phyloP scores from a whole-genome alignment of 1,140 invertebrate genomes.

The Trachymyrmex cornetzi region DNA sequence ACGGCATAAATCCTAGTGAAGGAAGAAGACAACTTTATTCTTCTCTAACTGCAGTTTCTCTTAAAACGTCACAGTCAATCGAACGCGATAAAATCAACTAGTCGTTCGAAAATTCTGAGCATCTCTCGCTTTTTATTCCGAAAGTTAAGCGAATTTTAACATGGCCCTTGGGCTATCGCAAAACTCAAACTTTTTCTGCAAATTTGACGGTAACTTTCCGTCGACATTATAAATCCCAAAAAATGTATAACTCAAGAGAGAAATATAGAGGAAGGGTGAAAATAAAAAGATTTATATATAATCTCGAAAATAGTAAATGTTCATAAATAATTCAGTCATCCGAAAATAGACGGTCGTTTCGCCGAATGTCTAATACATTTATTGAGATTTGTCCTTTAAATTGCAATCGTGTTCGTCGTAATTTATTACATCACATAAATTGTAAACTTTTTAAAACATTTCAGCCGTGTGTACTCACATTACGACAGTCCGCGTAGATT shows the following conservation, averaged over 20 bases:
- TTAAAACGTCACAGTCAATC: not conserved
- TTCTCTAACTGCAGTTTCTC: not conserved
- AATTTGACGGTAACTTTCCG: not conserved
- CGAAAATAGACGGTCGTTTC: not conserved
- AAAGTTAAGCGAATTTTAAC: conserved; percentile 33
- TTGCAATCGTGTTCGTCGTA: not conserved
- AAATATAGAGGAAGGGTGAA: too few relatives aligned
- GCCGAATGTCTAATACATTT: not conserved
- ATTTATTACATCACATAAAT: not conserved
- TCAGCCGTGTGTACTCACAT: conserved; percentile 15
- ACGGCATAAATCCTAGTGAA: not conserved
- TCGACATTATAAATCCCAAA: not conserved
- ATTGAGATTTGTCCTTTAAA: not conserved
- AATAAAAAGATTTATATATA: conserved; percentile 22
- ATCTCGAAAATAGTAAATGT: not conserved
- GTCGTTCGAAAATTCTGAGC: conserved; percentile 11
- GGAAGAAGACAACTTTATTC: not conserved
- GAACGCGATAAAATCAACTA: conserved; percentile 5
- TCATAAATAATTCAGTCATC: not conserved
- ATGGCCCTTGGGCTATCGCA: conserved; percentile 2
- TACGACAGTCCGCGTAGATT: not conserved
- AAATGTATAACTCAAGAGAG: not conserved
- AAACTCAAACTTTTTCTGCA: conserved; percentile 22
- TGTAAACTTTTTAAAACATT: not conserved
- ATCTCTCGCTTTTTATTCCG: not conserved